Evolutionary conservation across 1,140 invertebrate genomes (phyloP), one percentile per base, ranked within the genome.

Genomic region (Trichonephila clavipes): DNA sequence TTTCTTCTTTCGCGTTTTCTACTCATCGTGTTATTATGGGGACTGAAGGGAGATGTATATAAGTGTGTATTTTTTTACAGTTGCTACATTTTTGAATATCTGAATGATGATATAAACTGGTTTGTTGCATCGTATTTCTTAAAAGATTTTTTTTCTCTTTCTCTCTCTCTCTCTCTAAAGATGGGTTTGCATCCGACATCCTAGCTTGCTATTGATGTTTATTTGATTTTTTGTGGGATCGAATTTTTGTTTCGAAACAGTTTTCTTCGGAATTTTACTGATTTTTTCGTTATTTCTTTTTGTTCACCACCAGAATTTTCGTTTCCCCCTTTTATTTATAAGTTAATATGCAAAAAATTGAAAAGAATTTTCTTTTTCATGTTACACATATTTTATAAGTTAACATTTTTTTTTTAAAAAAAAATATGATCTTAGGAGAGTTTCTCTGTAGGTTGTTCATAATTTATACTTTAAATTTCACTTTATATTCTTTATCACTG

Each of bases 21-120:
- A 62, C 24, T 87, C 28, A 40, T 87, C 34, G 58, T 87, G 24
- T 61, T 61, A 59, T 86, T 85, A 87, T 64, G 44, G 28, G 28
- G 51, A 83, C 58, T 85, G 82, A 44, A 40, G 34, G 34, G 34
- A 59, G 44, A 58, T 24, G 44, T 77, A 18, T 77, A 28, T 34
- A 34, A 16, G 21, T 64, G 19, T 64, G 16, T 40, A 3, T 77
- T 77, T 77, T 77, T 77, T 77, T 77, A 34, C 72, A 77, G 28
- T 34, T 77, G 72, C 4, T 40, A 77, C 28, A 28, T 40, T 77
- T 34, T 40, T 34, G 24, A 77, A 77, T 34, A 77, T 40, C 40
- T 77, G 28, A 40, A 40, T 77, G 72, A 34, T 77, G 72, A 77
- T 77, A 77, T 77, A 77, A 77, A 77, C 14, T 77, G 72, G 72